These are phyloP conservation scores for Lutraria rhynchaena DNA, from an alignment of 1,140 invertebrate species.

Conservation along the genomic window DNA sequence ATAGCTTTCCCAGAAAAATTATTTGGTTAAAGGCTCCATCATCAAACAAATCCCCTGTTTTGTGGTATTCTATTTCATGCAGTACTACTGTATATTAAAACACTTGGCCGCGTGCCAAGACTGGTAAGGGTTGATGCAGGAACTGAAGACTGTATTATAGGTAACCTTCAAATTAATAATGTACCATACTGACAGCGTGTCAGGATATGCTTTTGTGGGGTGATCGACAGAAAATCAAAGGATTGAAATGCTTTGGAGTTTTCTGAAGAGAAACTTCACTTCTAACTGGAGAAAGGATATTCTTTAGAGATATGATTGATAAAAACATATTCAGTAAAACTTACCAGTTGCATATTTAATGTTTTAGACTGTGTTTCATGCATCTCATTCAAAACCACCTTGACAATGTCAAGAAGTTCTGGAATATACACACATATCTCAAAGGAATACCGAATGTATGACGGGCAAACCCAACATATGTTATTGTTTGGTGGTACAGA, in stretches of 20 bases:
- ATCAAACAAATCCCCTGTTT: conserved; percentile 56
- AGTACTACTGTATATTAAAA: conserved; percentile 1
- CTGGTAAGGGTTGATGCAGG: conserved; percentile 17
- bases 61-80: conserved; percentile 1
- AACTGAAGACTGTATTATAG: conserved; percentile 3
- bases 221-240: conserved; percentile 8
- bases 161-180: not conserved
- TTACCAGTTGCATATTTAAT: conserved; percentile 5
- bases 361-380: no score
- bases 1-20: conserved; percentile 74
- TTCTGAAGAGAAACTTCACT: not conserved
- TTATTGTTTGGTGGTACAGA: conserved; percentile 19
- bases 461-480: conserved; percentile 34
- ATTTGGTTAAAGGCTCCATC: conserved; percentile 71
- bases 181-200: not conserved
- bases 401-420: conserved; percentile 7
- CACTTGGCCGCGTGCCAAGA: not conserved
- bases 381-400: no score
- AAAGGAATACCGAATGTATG: conserved; percentile 20
- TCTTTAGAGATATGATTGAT: conserved; percentile 35
- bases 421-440: conserved; percentile 19
- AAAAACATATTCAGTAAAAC: not conserved
- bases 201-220: conserved; percentile 1
- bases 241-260: conserved; percentile 18
- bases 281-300: conserved; percentile 7